Evolutionary conservation across 2,113 vertebrate species (phyloP), one percentile per base, ranked within the genome.

Genomic region (Caracal caracal): DNA sequence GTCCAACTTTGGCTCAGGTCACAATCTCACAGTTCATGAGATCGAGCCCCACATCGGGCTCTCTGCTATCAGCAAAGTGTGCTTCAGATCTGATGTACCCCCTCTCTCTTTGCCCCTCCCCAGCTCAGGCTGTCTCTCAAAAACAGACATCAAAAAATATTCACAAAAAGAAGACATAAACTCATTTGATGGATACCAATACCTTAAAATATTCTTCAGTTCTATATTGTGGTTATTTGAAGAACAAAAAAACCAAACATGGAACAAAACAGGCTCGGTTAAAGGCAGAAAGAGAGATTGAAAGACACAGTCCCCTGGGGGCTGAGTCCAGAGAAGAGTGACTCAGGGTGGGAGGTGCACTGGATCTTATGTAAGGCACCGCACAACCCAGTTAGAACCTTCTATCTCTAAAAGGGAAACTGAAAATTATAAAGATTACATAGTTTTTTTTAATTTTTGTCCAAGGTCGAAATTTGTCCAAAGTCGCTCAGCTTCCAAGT

Each of bases 121-220:
- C 8, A 2, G 56, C 56, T 59, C 56, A 20, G 0, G 56, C 56
- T 56, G 53, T 20, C 53, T 59, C 56, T 59, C 56, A 59, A 59
- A 59, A 59, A 24, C 22, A 59, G 22, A 59, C 20, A 59, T 59
- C 56, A 22, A 59, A 56, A 56, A 56, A 22, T 56, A 56, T 56
- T 56, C 17, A 53, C 1, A 53, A 53, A 17, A 53, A 22, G 20
- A 43, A 63, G 30, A 59, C 33, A 73, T 6, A 71, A 47, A 61
- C 37, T 26, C 66, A 40, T 51, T 86, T 47, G 53, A 90, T 19
- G 65, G 59, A 87, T n/a, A 89, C 13, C 13, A 79, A 26, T 61
- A 92, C 51, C 86, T 95, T 5, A 33, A 85, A 89, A 40, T 49
- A 87, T 68, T 63, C 66, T 93, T 95, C 76, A 26, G 19, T 66